Evolutionary conservation across 2,888 invertebrate genomes (phyloP), one percentile per base, ranked within the genome.

Genomic region (Caenorhabditis wallacei): DNA sequence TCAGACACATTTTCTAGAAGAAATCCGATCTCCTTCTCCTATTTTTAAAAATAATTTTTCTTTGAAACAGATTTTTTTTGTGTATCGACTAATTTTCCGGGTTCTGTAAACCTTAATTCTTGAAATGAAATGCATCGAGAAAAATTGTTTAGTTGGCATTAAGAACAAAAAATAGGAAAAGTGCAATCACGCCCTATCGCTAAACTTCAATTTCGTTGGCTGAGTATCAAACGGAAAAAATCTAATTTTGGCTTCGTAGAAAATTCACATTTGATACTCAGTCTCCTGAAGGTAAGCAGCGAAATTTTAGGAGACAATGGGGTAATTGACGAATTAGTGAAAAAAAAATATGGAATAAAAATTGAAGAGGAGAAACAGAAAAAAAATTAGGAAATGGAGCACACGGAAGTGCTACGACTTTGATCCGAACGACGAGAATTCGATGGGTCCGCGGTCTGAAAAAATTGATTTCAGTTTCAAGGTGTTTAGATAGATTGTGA

Each of bases 361-460:
- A 63, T 10, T n/a, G n/a, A n/a, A n/a, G n/a, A n/a, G 22, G 35
- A 35, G n/a, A n/a, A n/a, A n/a, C n/a, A n/a, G n/a, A n/a, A n/a
- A 20, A 37, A n/a, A 66, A 22, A n/a, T 81, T 59, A 82, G 1
- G 82, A 68, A 48, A 82, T 82, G 35, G 72, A 54, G 35, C 83
- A 80, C 5, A 80, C 80, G 5, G 83, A 70, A 5, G 82, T 79
- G 64, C 37, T 83, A 3, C 57, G 46, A 37, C 74, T 74, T 37
- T 80, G 83, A 70, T 83, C 79, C 2, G 79, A n/a, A 0, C 74
- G 71, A 13, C 74, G 59, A 16, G 20, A 5, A 26, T 63, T 16
- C 7, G 59, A 11, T 5, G 4, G 4, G 4, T 56, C 20, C 4
- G 69, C 70, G 16, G 24, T 37, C 76, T 72, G 72, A 59, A 76